Evolutionary conservation across 2,113 vertebrate genomes (phyloP).

Genomic region (Bufo gargarizans): DNA sequence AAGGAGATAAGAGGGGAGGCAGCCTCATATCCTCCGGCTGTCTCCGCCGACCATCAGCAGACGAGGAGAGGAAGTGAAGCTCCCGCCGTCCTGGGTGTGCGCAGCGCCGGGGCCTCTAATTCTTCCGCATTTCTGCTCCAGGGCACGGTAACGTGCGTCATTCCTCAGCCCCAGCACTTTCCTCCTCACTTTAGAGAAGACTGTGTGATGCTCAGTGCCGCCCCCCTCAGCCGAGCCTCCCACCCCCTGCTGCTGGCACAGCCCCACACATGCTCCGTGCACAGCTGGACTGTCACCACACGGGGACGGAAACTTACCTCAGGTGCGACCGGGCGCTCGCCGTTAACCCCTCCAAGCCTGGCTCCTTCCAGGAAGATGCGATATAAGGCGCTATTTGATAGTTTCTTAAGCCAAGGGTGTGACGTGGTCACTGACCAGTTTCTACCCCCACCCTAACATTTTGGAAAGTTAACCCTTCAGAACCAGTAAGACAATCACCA

Average conservation of each 20-base stretch:
- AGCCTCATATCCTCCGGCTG: constrained; percentile 37
- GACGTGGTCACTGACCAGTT: too few species aligned
- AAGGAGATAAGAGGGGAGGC: constrained; percentile 46
- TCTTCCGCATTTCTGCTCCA: constrained; percentile 55
- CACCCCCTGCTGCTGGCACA: constrained; percentile 42
- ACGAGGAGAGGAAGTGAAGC: not conserved
- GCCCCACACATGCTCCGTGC: constrained; percentile 47
- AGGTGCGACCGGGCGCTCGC: not conserved
- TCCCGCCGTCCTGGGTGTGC: constrained; percentile 32
- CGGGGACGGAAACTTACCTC: not conserved
- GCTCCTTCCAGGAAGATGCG: too few species aligned
- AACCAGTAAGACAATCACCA: too few species aligned
- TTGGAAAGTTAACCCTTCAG: too few species aligned
- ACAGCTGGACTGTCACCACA: constrained; percentile 30
- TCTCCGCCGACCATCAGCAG: not conserved
- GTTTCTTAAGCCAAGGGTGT: too few species aligned
- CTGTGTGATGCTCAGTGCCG: constrained; percentile 43
- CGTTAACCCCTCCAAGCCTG: too few species aligned
- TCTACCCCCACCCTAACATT: too few species aligned
- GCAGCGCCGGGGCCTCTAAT: constrained; percentile 4
- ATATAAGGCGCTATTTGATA: too few species aligned
- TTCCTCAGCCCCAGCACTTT: constrained; percentile 29
- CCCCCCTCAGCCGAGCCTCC: constrained; percentile 38
- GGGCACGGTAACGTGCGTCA: constrained; percentile 54
- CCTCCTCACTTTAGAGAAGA: constrained; percentile 28